A percentile compares a stretch with the other conserved stretches of the same genome.
Evolutionary conservation across 2,888 invertebrate species (phyloP).

Genomic region (Cyaniris semiargus): DNA sequence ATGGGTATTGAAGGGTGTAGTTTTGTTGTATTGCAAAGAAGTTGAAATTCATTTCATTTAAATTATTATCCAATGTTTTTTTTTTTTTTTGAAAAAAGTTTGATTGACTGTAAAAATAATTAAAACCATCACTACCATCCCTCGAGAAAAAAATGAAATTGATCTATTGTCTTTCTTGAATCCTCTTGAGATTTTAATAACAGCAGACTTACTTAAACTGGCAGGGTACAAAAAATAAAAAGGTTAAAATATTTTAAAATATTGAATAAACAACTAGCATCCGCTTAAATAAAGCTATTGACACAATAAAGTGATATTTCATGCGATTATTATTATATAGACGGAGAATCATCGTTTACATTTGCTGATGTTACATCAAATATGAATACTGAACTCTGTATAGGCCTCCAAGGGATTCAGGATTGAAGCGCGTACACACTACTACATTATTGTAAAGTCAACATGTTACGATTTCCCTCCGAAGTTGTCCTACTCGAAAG

Average conservation of each 20-base stretch:
- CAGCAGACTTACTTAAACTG: neutral
- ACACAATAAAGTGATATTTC: neutral
- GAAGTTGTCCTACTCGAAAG: neutral
- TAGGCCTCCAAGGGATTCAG: slow-evolving; percentile 58
- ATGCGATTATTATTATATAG: slow-evolving; percentile 7
- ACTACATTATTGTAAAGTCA: neutral
- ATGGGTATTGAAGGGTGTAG: too few species aligned
- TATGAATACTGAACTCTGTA: slow-evolving; percentile 65
- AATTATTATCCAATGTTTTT: too few species aligned
- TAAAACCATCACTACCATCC: neutral
- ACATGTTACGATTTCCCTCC: neutral
- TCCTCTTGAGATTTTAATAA: neutral
- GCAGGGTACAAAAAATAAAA: neutral
- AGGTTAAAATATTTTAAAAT: neutral
- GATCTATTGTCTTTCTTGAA: neutral
- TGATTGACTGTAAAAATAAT: neutral
- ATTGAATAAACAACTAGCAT: neutral
- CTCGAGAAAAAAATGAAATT: neutral
- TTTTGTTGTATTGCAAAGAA: too few species aligned
- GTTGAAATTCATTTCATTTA: too few species aligned
- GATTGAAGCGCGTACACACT: slow-evolving; percentile 50
- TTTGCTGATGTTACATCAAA: slow-evolving; percentile 36
- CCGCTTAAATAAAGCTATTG: neutral
- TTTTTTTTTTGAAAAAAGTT: too few species aligned
- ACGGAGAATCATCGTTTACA: slow-evolving; percentile 15